These are phyloP conservation scores for Melanargia galathea DNA, from an alignment of 2,888 invertebrate species.

Conservation along the genomic window DNA sequence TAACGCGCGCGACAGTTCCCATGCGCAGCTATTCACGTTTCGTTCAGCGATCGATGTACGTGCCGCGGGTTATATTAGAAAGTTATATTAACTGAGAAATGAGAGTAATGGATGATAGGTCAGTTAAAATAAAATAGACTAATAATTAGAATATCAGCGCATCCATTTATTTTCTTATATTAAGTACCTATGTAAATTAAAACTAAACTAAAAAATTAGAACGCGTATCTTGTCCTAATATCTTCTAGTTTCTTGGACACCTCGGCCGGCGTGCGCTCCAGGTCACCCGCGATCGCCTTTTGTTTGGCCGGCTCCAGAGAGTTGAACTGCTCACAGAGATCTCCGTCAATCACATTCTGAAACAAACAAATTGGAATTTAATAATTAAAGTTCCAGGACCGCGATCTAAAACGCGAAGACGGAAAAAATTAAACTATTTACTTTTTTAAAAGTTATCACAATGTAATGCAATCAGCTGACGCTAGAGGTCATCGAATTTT, in stretches of 20 bases:
- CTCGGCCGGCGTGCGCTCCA: slow-evolving; percentile 97
- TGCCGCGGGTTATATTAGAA: no score
- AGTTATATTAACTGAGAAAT: no score
- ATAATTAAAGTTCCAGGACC: background rate
- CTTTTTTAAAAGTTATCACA: no score
- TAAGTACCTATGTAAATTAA: slow-evolving; percentile 8
- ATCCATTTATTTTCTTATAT: slow-evolving; percentile 24
- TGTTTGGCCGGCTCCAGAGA: slow-evolving; percentile 97
- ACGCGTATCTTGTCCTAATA: slow-evolving; percentile 98
- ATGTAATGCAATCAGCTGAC: no score
- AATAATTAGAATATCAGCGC: background rate
- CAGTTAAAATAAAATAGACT: slow-evolving; percentile 1
- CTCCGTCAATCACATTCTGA: slow-evolving; percentile 98
- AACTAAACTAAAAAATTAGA: slow-evolving; percentile 83
- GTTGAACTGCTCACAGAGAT: slow-evolving; percentile 99
- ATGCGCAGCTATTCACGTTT: no score
- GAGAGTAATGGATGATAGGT: no score
- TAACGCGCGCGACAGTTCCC: no score
- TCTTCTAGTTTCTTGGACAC: slow-evolving; percentile 99
- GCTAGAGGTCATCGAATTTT: no score
- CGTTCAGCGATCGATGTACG: no score
- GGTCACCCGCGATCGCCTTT: slow-evolving; percentile 95
- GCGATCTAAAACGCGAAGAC: no score
- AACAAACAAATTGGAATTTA: slow-evolving; percentile 53
- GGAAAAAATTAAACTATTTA: no score